Percentiles rank a stretch among this genome's conserved stretches.
Evolutionary conservation across 2,113 vertebrate genomes (phyloP).

Genomic region (Thryonomys swinderianus): DNA sequence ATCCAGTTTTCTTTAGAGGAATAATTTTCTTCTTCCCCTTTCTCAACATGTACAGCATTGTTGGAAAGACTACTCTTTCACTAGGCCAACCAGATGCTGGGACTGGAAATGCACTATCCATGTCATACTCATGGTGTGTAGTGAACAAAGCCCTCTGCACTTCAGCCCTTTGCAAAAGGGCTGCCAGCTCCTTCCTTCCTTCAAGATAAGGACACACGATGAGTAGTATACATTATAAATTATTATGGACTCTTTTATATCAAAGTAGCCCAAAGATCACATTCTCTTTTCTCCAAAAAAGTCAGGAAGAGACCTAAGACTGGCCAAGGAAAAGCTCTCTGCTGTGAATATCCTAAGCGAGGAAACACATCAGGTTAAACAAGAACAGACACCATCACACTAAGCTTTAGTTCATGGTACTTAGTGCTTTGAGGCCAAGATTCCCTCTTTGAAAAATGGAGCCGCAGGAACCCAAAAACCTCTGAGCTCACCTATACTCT

Average conservation of each 20-base stretch:
- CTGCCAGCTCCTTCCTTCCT: neutral
- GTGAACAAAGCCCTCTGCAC: too few species aligned
- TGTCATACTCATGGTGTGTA: too few species aligned
- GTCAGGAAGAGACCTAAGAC: neutral
- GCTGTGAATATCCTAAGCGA: neutral
- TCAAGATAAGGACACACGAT: neutral
- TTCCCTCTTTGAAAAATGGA: neutral
- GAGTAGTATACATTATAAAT: neutral
- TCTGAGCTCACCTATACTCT: neutral
- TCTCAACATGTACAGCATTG: neutral
- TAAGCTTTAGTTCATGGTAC: neutral
- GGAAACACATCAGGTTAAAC: neutral
- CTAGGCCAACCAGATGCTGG: neutral
- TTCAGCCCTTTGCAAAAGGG: neutral
- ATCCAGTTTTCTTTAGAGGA: neutral
- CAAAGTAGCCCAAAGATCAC: neutral
- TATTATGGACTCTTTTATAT: neutral
- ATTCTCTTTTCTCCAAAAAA: neutral
- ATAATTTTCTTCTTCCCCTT: neutral
- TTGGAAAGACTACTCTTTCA: neutral
- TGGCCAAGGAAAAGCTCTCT: neutral
- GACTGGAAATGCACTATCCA: neutral
- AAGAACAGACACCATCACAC: neutral
- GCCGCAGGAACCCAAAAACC: neutral
- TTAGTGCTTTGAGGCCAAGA: neutral